A percentile compares a stretch with the other conserved stretches of the same genome.
phyloP scores from a whole-genome alignment of 2,888 invertebrate genomes.

The Rhingia rostrata region DNA sequence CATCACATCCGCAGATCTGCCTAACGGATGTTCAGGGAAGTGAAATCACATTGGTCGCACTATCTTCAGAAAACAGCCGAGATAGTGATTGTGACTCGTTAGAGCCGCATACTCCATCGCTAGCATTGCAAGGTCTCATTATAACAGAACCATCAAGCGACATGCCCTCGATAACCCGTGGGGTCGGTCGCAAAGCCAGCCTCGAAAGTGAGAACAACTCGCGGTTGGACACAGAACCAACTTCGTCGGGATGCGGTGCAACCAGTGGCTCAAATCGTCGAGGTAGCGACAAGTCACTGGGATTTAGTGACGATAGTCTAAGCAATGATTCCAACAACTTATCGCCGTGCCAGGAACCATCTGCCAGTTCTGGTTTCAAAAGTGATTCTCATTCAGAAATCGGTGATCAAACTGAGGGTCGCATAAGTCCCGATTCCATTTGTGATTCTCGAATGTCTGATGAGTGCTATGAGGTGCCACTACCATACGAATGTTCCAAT shows the following conservation, averaged over 20 bases:
- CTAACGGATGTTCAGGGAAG: conserved; percentile 95
- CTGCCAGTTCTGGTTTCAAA: conserved; percentile 86
- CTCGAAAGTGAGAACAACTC: conserved; percentile 84
- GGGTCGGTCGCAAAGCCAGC: conserved; percentile 88
- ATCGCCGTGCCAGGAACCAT: conserved; percentile 85
- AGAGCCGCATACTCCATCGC: conserved; percentile 84
- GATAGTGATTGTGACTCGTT: conserved; percentile 88
- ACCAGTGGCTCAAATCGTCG: conserved; percentile 84
- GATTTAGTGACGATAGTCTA: conserved; percentile 89
- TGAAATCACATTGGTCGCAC: conserved; percentile 90
- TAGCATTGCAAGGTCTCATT: conserved; percentile 84
- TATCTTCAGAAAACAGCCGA: conserved; percentile 89
- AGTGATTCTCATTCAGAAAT: conserved; percentile 84
- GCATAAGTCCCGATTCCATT: conserved; percentile 82
- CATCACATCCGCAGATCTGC: conserved; percentile 92
- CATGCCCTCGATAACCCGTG: conserved; percentile 91
- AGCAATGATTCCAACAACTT: conserved; percentile 86
- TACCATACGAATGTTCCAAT: conserved; percentile 91
- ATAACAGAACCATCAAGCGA: conserved; percentile 90
- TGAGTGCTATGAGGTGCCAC: conserved; percentile 87
- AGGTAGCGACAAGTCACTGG: conserved; percentile 88
- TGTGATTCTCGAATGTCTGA: conserved; percentile 83
- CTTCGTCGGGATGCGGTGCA: conserved; percentile 51
- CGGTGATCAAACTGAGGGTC: conserved; percentile 84
- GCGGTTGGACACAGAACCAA: conserved; percentile 70